Conservation (phyloP, 1,140 invertebrate genomes). For the Drosophila tsacasi region DNA sequence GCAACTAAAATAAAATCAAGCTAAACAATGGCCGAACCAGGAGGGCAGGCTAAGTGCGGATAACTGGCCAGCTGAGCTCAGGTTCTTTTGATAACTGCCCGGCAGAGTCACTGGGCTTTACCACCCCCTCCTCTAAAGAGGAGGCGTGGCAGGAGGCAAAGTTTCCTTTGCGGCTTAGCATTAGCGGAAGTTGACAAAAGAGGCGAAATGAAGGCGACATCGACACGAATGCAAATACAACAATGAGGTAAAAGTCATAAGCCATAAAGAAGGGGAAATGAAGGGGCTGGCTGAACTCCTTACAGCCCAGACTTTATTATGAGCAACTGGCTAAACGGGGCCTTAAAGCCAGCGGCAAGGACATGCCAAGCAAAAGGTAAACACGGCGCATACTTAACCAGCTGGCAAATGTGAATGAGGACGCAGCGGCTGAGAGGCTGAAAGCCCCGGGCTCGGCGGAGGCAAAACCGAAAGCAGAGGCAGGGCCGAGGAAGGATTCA, state of each 20-base stretch:
- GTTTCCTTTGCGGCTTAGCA: slow-evolving; percentile 23
- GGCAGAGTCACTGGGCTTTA: slow-evolving; percentile 40
- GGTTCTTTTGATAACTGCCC: slow-evolving; percentile 40
- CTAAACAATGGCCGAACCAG: slow-evolving; percentile 42
- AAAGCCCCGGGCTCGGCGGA: slow-evolving; percentile 30
- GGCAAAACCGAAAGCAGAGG: not conserved
- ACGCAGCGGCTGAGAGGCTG: slow-evolving; percentile 37
- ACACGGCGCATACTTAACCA: slow-evolving; percentile 66
- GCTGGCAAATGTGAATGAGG: slow-evolving; percentile 61
- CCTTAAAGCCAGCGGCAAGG: slow-evolving; percentile 65
- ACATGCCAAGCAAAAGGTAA: slow-evolving; percentile 65
- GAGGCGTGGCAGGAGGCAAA: slow-evolving; percentile 11
- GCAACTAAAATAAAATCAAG: slow-evolving; percentile 57
- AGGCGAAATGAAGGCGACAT: slow-evolving; percentile 38
- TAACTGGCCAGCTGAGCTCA: slow-evolving; percentile 43
- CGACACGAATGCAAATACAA: slow-evolving; percentile 67
- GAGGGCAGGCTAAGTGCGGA: slow-evolving; percentile 32
- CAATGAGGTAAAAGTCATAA: slow-evolving; percentile 68
- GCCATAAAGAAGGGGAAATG: slow-evolving; percentile 31
- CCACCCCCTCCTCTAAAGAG: not conserved
- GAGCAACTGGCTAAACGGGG: slow-evolving; percentile 10
- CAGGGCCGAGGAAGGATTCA: not conserved
- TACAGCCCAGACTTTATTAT: slow-evolving; percentile 42
- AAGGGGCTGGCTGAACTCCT: slow-evolving; percentile 24
- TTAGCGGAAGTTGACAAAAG: slow-evolving; percentile 66